phyloP scores from a whole-genome alignment of 2,797 vertebrate genomes.

The Varecia variegata region DNA sequence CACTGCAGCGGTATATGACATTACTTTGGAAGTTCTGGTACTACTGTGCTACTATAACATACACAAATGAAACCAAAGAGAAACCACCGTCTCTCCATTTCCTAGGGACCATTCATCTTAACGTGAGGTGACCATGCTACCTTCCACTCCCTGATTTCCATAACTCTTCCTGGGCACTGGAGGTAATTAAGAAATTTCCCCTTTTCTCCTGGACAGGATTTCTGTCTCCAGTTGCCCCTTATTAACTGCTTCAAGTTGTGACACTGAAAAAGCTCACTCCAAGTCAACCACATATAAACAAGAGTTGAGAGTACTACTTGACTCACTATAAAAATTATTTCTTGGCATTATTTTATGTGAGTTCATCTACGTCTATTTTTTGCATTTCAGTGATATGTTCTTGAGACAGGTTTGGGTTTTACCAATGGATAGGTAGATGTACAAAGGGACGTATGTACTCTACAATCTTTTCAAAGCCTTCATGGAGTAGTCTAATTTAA shows the following conservation, averaged over 20 bases:
- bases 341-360: not conserved
- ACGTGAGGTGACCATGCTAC: not conserved
- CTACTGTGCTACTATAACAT: not conserved
- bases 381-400: not conserved
- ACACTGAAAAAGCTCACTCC: not conserved
- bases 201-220: constrained; percentile 3
- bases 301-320: constrained; percentile 28
- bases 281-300: constrained; percentile 26
- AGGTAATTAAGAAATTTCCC: not conserved
- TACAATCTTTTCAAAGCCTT: not conserved
- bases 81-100: not conserved
- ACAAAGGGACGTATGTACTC: not conserved
- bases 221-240: constrained; percentile 12
- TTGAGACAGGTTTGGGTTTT: not conserved
- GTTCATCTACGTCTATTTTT: not conserved
- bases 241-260: not conserved
- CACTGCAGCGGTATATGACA: not conserved
- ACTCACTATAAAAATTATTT: not conserved
- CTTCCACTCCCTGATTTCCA: not conserved
- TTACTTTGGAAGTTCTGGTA: constrained; percentile 17
- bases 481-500: not conserved
- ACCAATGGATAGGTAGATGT: not conserved
- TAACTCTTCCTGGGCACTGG: not conserved
- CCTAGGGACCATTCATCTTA: constrained; percentile 1
- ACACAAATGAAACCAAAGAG: not conserved